phyloP scores from a whole-genome alignment of 1,140 invertebrate species.

The Sipha flava region DNA sequence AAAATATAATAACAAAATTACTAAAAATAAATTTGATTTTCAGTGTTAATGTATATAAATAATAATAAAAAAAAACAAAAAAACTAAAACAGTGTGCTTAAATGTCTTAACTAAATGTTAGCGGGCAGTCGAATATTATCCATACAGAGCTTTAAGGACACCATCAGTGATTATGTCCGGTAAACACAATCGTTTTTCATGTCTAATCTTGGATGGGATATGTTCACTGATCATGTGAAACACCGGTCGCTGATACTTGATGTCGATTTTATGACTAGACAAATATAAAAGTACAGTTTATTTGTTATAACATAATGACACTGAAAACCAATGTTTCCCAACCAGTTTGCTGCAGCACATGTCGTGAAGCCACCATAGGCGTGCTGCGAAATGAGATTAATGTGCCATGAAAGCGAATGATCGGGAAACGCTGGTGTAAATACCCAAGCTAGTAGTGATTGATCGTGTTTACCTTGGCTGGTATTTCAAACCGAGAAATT shows the following conservation, averaged over 20 bases:
- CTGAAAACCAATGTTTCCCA: no score
- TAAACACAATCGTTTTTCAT: constrained; percentile 36
- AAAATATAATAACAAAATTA: background rate
- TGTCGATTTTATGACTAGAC: constrained; percentile 15
- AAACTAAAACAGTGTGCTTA: background rate
- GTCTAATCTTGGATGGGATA: constrained; percentile 43
- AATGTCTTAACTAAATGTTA: no score
- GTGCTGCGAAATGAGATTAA: background rate
- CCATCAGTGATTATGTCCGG: constrained; percentile 49
- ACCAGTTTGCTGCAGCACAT: no score
- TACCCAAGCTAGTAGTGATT: background rate
- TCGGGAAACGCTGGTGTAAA: no score
- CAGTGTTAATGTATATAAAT: background rate
- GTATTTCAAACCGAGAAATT: constrained; percentile 32
- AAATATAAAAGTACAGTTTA: background rate
- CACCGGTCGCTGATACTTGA: constrained; percentile 45
- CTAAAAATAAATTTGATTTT: constrained; percentile 11
- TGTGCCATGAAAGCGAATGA: no score
- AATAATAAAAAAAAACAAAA: background rate
- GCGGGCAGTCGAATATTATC: background rate
- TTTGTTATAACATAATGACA: no score
- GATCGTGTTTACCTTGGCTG: background rate
- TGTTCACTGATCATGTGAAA: constrained; percentile 45
- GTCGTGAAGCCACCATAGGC: no score
- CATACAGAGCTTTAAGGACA: constrained; percentile 43